Base-by-base conservation (phyloP, 2,797 vertebrate genomes). In the Netta rufina region DNA sequence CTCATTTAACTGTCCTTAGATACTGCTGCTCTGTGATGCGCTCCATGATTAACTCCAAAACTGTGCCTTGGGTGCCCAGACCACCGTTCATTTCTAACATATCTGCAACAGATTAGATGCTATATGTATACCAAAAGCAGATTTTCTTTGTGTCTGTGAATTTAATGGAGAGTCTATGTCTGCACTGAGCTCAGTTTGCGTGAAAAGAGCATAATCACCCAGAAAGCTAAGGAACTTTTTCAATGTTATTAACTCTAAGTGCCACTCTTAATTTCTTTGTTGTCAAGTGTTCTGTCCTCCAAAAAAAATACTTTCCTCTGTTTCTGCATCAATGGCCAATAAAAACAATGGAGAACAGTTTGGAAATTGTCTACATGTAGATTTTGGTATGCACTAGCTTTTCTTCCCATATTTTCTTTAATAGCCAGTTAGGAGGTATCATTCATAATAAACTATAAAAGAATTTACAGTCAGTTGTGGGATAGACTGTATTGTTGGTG, bases 181-280 rank as follows among this genome's bases (percentile, higher is more conserved):
- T 85, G 33, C 33, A 8, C 0, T 22, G 49, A 74, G 30, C 32
- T 62, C 1, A 0, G 15, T 53, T 38, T 90, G 27, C 30, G 22
- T 75, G 28, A 60, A 9, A 81, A 62, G 49, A 80, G 45, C 20
- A 28, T 64, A 14, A 45, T 53, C 36, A 82, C 27, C 25, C 61
- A 51, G 56, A 79, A 79, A 77, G n/a, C 33, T 64, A 43, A 69
- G 33, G 51, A 89, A 43, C 25, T 65, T 83, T 94, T 72, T 9
- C 43, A 80, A 84, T 62, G 16, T 57, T 9, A 7, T 33, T 61
- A 72, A 21, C 36, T 89, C 71, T 54, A 74, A 82, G 62, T 57
- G 27, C 38, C 9, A 36, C 58, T 90, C 32, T 22, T 70, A 22
- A 28, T 33, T 79, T 84, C 7, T 58, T 53, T 75, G 53, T 89